These are phyloP conservation scores for Amblyraja radiata DNA, from an alignment of 2,797 vertebrate species.

Conservation along the genomic window DNA sequence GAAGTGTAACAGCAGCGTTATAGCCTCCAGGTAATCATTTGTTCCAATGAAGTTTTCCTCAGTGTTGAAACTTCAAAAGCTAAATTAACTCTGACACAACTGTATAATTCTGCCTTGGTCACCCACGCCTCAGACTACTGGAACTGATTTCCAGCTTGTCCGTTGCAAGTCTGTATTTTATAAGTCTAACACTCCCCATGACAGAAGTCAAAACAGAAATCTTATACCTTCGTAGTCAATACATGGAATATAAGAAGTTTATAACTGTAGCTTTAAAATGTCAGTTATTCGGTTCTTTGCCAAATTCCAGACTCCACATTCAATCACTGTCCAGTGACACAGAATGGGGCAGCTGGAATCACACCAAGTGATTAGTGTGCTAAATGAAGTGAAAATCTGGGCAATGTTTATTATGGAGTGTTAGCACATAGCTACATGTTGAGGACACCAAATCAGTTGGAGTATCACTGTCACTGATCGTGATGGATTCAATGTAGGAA, in stretches of 20 bases:
- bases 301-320: not conserved
- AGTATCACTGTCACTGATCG: not conserved
- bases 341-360: constrained; percentile 5
- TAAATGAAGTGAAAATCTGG: constrained; percentile 32
- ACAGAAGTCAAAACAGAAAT: constrained; percentile 20
- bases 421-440: not conserved
- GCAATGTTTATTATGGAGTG: constrained; percentile 33
- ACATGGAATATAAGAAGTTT: not conserved
- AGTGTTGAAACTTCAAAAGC: not conserved
- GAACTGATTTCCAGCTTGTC: constrained; percentile 10
- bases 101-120: constrained; percentile 14
- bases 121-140: not conserved
- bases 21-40: not conserved
- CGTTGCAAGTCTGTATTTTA: not conserved
- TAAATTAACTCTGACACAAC: not conserved
- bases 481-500: constrained; percentile 1
- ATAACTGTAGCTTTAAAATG: not conserved
- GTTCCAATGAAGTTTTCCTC: not conserved
- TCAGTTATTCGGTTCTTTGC: not conserved
- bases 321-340: constrained; percentile 8
- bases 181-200: not conserved
- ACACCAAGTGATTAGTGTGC: constrained; percentile 18
- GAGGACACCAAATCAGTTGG: not conserved
- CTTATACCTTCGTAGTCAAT: not conserved
- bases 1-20: not conserved